Conservation (phyloP, 2,888 invertebrate genomes). For the Strigamia transsilvanica region DNA sequence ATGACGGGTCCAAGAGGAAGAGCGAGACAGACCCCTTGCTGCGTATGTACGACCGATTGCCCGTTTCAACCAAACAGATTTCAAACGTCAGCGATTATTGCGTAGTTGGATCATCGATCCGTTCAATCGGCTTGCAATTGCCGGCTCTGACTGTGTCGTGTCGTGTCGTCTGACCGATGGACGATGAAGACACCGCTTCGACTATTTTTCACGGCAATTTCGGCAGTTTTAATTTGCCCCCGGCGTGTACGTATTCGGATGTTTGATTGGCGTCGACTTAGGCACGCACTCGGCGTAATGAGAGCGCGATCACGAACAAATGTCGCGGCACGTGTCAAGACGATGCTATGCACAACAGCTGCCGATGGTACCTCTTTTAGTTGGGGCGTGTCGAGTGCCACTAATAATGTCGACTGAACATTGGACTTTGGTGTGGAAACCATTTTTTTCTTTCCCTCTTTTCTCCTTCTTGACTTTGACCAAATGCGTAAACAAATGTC, state of each 20-base stretch:
- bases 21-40: constrained; percentile 37
- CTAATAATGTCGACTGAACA: constrained; percentile 45
- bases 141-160: neutral
- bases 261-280: constrained; percentile 43
- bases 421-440: constrained; percentile 19
- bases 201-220: constrained; percentile 9
- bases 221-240: constrained; percentile 7
- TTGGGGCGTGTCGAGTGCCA: constrained; percentile 43
- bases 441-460: neutral
- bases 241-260: neutral
- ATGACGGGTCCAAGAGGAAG: constrained; percentile 43
- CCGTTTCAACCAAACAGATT: constrained; percentile 36
- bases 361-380: constrained; percentile 40
- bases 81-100: constrained; percentile 48
- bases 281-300: constrained; percentile 35
- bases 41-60: neutral
- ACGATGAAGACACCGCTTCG: neutral
- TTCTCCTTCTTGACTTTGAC: neutral
- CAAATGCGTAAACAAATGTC: constrained; percentile 27
- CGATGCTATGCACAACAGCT: constrained; percentile 43
- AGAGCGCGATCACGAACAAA: constrained; percentile 34
- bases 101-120: constrained; percentile 32
- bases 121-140: neutral
- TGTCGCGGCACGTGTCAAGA: constrained; percentile 45
- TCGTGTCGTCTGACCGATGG: constrained; percentile 4